Evolutionary conservation across 2,113 vertebrate species (phyloP), one percentile per base, ranked within the genome.

Genomic region (Balaeniceps rex): DNA sequence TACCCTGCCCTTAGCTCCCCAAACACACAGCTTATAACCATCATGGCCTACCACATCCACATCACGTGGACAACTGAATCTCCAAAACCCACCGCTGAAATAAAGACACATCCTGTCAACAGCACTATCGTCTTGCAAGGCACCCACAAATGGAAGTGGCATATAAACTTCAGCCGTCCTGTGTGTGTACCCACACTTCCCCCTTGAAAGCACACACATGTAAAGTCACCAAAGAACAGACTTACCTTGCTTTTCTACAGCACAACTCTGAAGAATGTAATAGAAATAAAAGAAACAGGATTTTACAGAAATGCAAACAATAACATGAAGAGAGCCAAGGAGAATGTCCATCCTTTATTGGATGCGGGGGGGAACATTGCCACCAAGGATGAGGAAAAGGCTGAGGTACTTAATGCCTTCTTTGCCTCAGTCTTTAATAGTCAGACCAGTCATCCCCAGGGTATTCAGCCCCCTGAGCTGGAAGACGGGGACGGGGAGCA

Each of bases 41-140:
- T 61, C 84, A 89, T 11, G 58, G 84, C 66, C 82, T 93, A 94
- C 95, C 88, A 90, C 92, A 89, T 92, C 87, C 87, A 83, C 90
- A 83, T 86, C 92, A 94, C 57, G 13, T 55, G 88, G 55, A 72
- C 64, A 88, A 88, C 80, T 7, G 64, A 84, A 91, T 74, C 91
- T 94, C 70, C 90, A 92, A 90, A 83, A 83, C 24, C 38, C 77
- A 76, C n/a, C 14, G 1, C 63, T 0, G 0, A 91, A 85, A 85
- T 64, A 94, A 85, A 94, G 72, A 91, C 64, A 75, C 54, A 71
- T 94, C 93, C 95, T 96, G 95, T 87, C 77, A 94, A 74, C 86
- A 94, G 72, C 44, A 33, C 70, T 79, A 40, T 93, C 65, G 36
- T 69, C 91, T 80, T 55, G 49, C 65, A 89, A 65, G 72, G 54